Evolutionary conservation across 2,888 invertebrate species (phyloP), one percentile per base, ranked within the genome.

Genomic region (Rhingia rostrata): DNA sequence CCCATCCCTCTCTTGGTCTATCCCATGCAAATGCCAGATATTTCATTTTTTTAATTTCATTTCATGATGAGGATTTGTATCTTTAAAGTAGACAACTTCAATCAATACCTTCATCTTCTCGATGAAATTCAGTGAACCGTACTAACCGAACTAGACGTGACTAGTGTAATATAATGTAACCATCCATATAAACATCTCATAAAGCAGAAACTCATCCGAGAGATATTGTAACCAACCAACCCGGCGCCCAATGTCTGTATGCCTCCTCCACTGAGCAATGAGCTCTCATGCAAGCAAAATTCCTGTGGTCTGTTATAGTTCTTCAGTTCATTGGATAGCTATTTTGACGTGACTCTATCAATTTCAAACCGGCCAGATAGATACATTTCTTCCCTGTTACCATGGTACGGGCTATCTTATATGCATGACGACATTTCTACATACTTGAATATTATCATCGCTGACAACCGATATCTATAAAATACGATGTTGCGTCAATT

Each of bases 381-480:
- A 39, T 22, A 43, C n/a, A 12, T 4, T 35, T 3, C 32, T n/a
- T 54, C 45, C 22, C 49, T 12, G 33, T 4, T 33, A 33, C 14
- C 22, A 4, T 49, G 7, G 14, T 49, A 22, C 12, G n/a, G 37
- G 41, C 35, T 37, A 12, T 56, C 51, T 14, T 58, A 61, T 73
- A 80, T 56, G 41, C 53, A 80, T 61, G 45, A 30, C 54, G 66
- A 80, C 73, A 73, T 54, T 80, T 61, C 53, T 66, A 47, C 49
- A 58, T 58, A 43, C 54, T 69, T 32, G 14, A 54, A 51, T 67
- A 32, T 22, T 39, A 63, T 61, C 63, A 37, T 41, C 60, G 70
- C 22, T 54, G 83, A 74, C 82, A 84, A 73, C 22, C 69, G 64
- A 74, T 80, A 84, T 75, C 79, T 74, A 79, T 79, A 56, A n/a